Evolutionary conservation across 2,113 vertebrate species (phyloP).

Genomic region (Meriones unguiculatus): DNA sequence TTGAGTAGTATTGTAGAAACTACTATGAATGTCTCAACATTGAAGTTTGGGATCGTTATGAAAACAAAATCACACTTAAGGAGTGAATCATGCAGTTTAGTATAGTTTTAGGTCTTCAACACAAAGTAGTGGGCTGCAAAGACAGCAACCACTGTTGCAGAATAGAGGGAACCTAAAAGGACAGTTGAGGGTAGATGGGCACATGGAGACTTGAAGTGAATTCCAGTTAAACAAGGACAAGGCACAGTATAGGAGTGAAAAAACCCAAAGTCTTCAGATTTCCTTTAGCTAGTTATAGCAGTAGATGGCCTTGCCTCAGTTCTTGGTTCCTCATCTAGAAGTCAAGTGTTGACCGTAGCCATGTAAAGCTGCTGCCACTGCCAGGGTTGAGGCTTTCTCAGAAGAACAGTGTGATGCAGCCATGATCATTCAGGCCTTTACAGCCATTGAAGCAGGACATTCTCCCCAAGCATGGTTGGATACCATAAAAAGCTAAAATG

Average conservation of each 20-base stretch:
- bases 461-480: too few relatives aligned
- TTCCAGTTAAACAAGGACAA: not conserved
- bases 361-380: not conserved
- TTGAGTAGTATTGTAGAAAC: constrained; percentile 17
- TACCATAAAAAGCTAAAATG: too few relatives aligned
- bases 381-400: not conserved
- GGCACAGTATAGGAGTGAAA: not conserved
- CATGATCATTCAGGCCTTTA: too few relatives aligned
- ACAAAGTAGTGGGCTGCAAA: not conserved
- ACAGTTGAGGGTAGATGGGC: too few relatives aligned
- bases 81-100: not conserved
- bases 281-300: not conserved
- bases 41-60: not conserved
- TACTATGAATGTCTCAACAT: not conserved
- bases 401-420: too few relatives aligned
- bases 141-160: not conserved
- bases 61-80: not conserved
- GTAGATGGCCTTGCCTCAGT: not conserved
- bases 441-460: too few relatives aligned
- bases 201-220: too few relatives aligned
- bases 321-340: not conserved
- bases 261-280: not conserved
- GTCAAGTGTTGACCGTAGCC: not conserved
- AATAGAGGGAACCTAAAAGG: not conserved
- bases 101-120: not conserved